These are phyloP conservation scores for Carlito syrichta DNA, from an alignment of 2,113 vertebrate genomes.

Conservation along the genomic window DNA sequence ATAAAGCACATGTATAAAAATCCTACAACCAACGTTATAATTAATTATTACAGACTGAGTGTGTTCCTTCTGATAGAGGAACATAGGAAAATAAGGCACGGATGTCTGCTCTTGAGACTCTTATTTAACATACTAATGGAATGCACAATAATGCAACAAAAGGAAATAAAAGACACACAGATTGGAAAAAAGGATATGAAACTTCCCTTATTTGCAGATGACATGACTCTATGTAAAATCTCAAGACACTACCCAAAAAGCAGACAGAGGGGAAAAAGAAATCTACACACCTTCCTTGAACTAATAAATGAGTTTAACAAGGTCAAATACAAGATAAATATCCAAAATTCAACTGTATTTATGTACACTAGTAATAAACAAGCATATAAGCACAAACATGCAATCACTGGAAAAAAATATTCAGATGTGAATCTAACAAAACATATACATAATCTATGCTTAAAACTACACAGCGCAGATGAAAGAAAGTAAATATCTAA, in stretches of 20 bases:
- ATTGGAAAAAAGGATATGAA: neutral
- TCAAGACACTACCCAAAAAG: neutral
- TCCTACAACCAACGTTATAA: neutral
- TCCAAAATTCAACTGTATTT: neutral
- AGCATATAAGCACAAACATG: neutral
- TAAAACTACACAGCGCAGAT: neutral
- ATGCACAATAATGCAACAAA: neutral
- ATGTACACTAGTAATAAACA: neutral
- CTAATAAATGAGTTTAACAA: neutral
- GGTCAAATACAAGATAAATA: conserved; percentile 2
- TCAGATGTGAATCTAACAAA: neutral
- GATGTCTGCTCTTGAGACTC: neutral
- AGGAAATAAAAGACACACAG: neutral
- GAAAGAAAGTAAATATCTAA: neutral
- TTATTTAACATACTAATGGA: neutral
- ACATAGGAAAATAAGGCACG: neutral
- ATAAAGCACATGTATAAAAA: neutral
- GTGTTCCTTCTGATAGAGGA: neutral
- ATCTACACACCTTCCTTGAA: too few relatives aligned
- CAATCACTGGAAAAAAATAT: neutral
- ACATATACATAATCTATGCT: neutral
- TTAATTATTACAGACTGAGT: neutral
- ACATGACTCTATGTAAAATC: neutral
- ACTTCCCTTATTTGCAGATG: neutral
- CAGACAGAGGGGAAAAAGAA: neutral